These are phyloP conservation scores for Saxidomus purpurata DNA, from an alignment of 1,140 invertebrate species.

Conservation along the genomic window DNA sequence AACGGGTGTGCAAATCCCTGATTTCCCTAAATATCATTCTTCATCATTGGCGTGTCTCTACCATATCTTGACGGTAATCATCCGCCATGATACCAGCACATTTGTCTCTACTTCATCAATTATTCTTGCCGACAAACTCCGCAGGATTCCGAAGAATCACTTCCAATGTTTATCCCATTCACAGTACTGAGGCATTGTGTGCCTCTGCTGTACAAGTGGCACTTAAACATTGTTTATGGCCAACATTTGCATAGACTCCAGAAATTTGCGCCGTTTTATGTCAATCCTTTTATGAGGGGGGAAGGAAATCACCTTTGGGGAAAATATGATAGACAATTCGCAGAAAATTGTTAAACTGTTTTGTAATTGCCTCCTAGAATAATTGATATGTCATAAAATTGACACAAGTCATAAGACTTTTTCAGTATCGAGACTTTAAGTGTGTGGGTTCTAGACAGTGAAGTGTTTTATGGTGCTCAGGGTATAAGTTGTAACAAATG, in stretches of 20 bases:
- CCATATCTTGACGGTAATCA: not conserved
- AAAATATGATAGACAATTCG: not conserved
- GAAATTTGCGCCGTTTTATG: not conserved
- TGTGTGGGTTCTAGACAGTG: no score
- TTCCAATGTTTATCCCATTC: not conserved
- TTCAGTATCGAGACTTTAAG: not conserved
- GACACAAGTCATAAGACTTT: not conserved
- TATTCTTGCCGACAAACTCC: not conserved
- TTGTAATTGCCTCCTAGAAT: not conserved
- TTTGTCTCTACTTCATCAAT: not conserved
- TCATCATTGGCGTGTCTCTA: not conserved
- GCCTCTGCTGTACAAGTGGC: not conserved
- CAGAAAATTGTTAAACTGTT: not conserved
- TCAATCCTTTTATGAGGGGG: not conserved
- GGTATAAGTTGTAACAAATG: no score
- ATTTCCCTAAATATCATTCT: no score
- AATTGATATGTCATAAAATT: not conserved
- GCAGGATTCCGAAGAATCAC: not conserved
- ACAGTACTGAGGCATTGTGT: not conserved
- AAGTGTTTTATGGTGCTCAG: no score
- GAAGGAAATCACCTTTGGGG: not conserved
- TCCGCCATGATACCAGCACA: not conserved
- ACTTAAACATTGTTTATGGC: slow-evolving; percentile 14
- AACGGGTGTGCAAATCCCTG: no score
- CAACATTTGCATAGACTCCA: slow-evolving; percentile 1